A percentile compares a stretch with the other conserved stretches of the same genome.
Evolutionary conservation across 1,140 invertebrate species (phyloP).

Genomic region (Papilio polytes): DNA sequence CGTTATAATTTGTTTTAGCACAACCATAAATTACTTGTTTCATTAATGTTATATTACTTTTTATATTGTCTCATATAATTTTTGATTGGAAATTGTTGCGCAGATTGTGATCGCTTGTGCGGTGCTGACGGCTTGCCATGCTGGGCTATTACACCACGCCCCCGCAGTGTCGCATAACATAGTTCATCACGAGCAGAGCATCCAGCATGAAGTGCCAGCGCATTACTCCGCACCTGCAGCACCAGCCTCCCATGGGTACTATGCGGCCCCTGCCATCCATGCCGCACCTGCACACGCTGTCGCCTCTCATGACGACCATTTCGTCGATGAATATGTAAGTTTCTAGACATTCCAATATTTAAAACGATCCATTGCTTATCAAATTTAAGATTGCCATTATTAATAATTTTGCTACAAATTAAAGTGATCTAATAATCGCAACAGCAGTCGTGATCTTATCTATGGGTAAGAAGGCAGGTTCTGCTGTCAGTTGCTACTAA

Average conservation of each 20-base stretch:
- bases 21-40: background rate
- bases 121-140: conserved; percentile 71
- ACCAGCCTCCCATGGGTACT: conserved; percentile 44
- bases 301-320: conserved; percentile 67
- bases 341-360: background rate
- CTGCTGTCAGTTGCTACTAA: too few relatives aligned
- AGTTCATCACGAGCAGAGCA: conserved; percentile 63
- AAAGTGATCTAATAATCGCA: background rate
- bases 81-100: conserved; percentile 35
- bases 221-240: conserved; percentile 57
- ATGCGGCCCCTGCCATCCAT: conserved; percentile 54
- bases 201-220: conserved; percentile 66
- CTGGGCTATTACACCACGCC: conserved; percentile 76
- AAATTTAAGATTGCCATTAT: too few relatives aligned
- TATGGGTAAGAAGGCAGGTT: too few relatives aligned
- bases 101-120: conserved; percentile 66
- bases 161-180: conserved; percentile 77
- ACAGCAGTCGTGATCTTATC: background rate
- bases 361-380: too few relatives aligned
- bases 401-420: too few relatives aligned
- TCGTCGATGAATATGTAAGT: conserved; percentile 77
- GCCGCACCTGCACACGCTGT: conserved; percentile 49
- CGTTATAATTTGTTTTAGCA: background rate
- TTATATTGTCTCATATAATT: background rate
- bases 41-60: background rate